phyloP scores from a whole-genome alignment of 2,113 vertebrate species.

The Hyla sarda region DNA sequence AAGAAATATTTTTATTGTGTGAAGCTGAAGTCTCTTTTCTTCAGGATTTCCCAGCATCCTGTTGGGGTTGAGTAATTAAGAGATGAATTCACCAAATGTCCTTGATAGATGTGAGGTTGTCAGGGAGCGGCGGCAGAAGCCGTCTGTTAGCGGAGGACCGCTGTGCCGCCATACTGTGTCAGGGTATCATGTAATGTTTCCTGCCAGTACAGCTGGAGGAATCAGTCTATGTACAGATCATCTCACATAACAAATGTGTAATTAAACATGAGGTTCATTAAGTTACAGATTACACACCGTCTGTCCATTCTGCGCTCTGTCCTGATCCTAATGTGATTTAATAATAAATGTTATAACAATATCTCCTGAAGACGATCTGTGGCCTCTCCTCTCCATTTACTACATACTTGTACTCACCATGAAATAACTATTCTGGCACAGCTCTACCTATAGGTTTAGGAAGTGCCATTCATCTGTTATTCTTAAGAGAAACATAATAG shows the following conservation, averaged over 20 bases:
- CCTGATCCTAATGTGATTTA: no score
- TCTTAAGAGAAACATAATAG: no score
- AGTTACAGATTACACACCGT: not conserved
- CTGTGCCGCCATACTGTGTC: slow-evolving; percentile 24
- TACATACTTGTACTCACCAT: no score
- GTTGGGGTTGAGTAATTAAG: not conserved
- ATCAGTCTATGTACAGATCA: not conserved
- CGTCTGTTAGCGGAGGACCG: not conserved
- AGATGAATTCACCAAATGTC: not conserved
- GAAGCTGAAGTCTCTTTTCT: not conserved
- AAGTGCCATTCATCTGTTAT: no score
- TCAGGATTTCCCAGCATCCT: not conserved
- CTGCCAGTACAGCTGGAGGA: slow-evolving; percentile 27
- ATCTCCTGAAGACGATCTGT: no score
- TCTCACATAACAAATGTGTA: not conserved
- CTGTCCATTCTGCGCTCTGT: no score
- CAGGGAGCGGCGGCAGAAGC: slow-evolving; percentile 11
- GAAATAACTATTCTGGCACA: no score
- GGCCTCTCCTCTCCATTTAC: no score
- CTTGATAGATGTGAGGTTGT: slow-evolving; percentile 12
- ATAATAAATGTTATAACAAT: no score
- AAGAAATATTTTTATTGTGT: not conserved
- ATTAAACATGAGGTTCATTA: not conserved
- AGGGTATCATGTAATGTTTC: not conserved
- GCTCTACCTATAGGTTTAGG: no score